A percentile compares a stretch with the other conserved stretches of the same genome.
phyloP scores from a whole-genome alignment of 1,140 invertebrate species.

The Drepana arcuata region DNA sequence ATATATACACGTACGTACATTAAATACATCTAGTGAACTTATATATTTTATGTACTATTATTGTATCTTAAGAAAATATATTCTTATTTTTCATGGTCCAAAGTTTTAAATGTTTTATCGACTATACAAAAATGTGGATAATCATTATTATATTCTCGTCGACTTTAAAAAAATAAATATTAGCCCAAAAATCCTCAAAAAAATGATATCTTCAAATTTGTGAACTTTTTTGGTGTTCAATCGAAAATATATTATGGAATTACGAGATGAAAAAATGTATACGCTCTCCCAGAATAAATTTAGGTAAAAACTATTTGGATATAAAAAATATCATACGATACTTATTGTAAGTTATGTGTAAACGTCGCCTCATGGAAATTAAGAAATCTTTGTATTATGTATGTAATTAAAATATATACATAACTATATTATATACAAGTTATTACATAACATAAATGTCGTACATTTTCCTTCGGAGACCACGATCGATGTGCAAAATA shows the following conservation, averaged over 20 bases:
- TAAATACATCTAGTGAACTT: constrained; percentile 64
- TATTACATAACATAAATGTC: constrained; percentile 57
- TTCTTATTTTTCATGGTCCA: constrained; percentile 72
- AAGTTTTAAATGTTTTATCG: constrained; percentile 72
- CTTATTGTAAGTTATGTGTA: constrained; percentile 60
- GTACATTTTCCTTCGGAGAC: constrained; percentile 62
- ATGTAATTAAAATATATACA: constrained; percentile 70
- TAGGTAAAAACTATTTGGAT: constrained; percentile 65
- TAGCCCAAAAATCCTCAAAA: constrained; percentile 64
- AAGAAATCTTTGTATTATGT: constrained; percentile 69
- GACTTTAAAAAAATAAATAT: constrained; percentile 63
- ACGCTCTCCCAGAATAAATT: constrained; percentile 65
- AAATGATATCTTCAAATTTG: constrained; percentile 66
- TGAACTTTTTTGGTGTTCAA: constrained; percentile 70
- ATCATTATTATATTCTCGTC: constrained; percentile 71
- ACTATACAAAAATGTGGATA: constrained; percentile 70
- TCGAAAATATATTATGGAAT: constrained; percentile 58
- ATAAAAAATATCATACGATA: constrained; percentile 66
- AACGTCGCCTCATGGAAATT: constrained; percentile 65
- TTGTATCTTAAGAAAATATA: constrained; percentile 70
- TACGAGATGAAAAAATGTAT: constrained; percentile 64
- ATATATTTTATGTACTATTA: constrained; percentile 72
- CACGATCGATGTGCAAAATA: constrained; percentile 48
- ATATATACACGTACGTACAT: constrained; percentile 52
- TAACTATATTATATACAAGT: constrained; percentile 67